These are phyloP conservation scores for Melanostigma gelatinosum DNA, from an alignment of 2,113 vertebrate genomes.

Conservation along the genomic window DNA sequence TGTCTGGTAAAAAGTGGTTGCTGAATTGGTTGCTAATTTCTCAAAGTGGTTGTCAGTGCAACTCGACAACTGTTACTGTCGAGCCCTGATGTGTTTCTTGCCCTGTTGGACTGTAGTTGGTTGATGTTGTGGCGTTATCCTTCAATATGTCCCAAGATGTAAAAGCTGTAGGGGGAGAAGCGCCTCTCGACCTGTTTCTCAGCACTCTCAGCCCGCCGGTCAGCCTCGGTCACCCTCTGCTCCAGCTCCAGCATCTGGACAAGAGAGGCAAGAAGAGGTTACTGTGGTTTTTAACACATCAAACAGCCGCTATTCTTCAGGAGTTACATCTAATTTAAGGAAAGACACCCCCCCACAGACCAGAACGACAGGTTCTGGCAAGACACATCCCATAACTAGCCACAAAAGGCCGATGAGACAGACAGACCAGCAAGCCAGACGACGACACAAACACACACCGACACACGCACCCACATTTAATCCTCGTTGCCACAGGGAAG, in stretches of 20 bases:
- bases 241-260: constrained; percentile 95
- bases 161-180: neutral
- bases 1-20: neutral
- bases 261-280: constrained; percentile 25
- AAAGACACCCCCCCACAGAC: neutral
- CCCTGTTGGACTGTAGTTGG: neutral
- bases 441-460: constrained; percentile 15
- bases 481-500: constrained; percentile 14
- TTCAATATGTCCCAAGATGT: neutral
- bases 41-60: too few relatives aligned
- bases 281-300: constrained; percentile 1
- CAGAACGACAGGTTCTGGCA: constrained; percentile 12
- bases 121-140: neutral
- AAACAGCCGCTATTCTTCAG: neutral
- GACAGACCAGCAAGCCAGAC: constrained; percentile 16
- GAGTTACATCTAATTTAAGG: constrained; percentile 21
- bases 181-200: constrained; percentile 89
- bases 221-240: constrained; percentile 90
- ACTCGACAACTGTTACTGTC: too few relatives aligned
- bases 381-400: constrained; percentile 15
- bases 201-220: constrained; percentile 90
- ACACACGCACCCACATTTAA: constrained; percentile 21
- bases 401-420: neutral
- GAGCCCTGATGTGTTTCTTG: neutral
- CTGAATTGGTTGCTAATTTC: too few relatives aligned